Evolutionary conservation across 1,140 invertebrate genomes (phyloP).

Genomic region (Cepaea nemoralis): DNA sequence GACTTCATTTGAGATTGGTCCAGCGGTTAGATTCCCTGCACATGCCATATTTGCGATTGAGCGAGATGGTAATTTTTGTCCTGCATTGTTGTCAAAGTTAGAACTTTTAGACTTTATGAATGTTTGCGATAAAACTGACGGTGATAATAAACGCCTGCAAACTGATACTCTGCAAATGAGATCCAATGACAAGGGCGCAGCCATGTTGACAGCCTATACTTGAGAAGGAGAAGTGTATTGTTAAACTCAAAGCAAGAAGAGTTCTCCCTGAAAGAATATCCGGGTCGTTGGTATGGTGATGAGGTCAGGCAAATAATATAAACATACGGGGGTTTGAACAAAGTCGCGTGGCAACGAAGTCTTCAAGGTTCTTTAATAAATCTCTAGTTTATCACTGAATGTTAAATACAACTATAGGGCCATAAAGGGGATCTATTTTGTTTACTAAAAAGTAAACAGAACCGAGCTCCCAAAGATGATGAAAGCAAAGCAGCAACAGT

Average conservation of each 20-base stretch:
- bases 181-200: not conserved
- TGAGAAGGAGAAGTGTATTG: not conserved
- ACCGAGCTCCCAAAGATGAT: slow-evolving; percentile 27
- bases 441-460: not conserved
- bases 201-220: slow-evolving; percentile 1
- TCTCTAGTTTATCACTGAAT: not conserved
- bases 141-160: not conserved
- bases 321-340: slow-evolving; percentile 27
- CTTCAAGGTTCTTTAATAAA: slow-evolving; percentile 22
- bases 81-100: not conserved
- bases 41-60: not conserved
- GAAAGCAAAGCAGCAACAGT: slow-evolving; percentile 32
- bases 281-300: slow-evolving; percentile 33
- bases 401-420: not conserved
- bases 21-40: no score
- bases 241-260: not conserved
- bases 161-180: not conserved
- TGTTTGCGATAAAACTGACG: not conserved
- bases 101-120: not conserved
- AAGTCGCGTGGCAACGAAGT: slow-evolving; percentile 40
- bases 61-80: not conserved
- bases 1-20: no score
- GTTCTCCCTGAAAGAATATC: not conserved
- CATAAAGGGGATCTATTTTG: not conserved
- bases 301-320: not conserved